A percentile compares a stretch with the other conserved stretches of the same genome.
Evolutionary conservation across 2,797 vertebrate species (phyloP).

Genomic region (Bradypodion pumilum): DNA sequence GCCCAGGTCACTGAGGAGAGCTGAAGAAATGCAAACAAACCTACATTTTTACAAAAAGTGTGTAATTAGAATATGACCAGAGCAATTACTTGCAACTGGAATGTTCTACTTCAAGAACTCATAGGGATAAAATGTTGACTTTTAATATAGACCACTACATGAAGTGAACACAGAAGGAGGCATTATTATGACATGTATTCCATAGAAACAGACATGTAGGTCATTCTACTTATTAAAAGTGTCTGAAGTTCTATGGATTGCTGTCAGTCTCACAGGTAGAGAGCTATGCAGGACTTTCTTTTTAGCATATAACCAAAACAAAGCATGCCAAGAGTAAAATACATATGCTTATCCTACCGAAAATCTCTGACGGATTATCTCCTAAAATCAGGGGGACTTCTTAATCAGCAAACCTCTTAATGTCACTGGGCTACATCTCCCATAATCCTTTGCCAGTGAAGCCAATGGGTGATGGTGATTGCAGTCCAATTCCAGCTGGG

Average conservation of each 20-base stretch:
- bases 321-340: background rate
- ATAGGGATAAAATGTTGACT: conserved; percentile 34
- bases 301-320: background rate
- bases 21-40: background rate
- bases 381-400: background rate
- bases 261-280: background rate
- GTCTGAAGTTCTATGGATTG: conserved; percentile 6
- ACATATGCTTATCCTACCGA: no score
- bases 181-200: background rate
- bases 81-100: background rate
- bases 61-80: background rate
- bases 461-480: no score
- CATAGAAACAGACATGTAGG: background rate
- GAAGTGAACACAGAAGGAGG: conserved; percentile 23
- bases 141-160: conserved; percentile 35
- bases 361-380: background rate
- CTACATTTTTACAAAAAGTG: background rate
- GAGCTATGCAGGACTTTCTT: background rate
- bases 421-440: background rate
- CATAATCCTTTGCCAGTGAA: background rate
- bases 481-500: no score
- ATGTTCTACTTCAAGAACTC: conserved; percentile 28
- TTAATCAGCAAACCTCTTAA: no score
- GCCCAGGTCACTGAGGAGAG: background rate
- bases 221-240: conserved; percentile 15